Conservation (phyloP, 1,140 invertebrate species). For the Trichoplusia ni region DNA sequence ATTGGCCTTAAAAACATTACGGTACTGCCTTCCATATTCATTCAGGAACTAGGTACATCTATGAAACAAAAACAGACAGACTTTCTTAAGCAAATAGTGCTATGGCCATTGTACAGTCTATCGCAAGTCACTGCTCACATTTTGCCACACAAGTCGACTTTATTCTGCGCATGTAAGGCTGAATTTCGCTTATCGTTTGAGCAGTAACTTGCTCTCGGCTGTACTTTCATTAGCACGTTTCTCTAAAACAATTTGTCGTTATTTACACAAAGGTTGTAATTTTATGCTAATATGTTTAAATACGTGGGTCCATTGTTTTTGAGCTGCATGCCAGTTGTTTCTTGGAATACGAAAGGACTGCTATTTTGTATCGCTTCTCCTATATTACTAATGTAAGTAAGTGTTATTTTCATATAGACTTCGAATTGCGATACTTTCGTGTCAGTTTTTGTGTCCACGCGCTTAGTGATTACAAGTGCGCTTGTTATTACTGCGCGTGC, state of each 20-base stretch:
- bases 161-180: conserved; percentile 12
- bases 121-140: too few species aligned
- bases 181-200: background rate
- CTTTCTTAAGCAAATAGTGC: too few species aligned
- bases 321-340: conserved; percentile 1
- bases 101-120: too few species aligned
- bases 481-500: too few species aligned
- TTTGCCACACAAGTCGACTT: background rate
- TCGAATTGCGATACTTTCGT: too few species aligned
- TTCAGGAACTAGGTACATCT: too few species aligned
- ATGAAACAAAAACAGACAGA: too few species aligned
- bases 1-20: too few species aligned
- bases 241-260: conserved; percentile 21
- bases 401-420: background rate
- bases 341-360: conserved; percentile 18
- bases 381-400: conserved; percentile 14
- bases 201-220: background rate
- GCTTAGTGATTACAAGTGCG: too few species aligned
- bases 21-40: too few species aligned
- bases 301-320: conserved; percentile 13
- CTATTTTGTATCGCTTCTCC: conserved; percentile 17
- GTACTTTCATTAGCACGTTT: conserved; percentile 18
- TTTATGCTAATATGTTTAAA: conserved; percentile 21
- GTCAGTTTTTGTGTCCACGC: too few species aligned
- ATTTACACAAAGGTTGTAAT: conserved; percentile 21